A percentile compares a stretch with the other conserved stretches of the same genome.
phyloP scores from a whole-genome alignment of 2,888 invertebrate species.

The Tetranychus truncatus region DNA sequence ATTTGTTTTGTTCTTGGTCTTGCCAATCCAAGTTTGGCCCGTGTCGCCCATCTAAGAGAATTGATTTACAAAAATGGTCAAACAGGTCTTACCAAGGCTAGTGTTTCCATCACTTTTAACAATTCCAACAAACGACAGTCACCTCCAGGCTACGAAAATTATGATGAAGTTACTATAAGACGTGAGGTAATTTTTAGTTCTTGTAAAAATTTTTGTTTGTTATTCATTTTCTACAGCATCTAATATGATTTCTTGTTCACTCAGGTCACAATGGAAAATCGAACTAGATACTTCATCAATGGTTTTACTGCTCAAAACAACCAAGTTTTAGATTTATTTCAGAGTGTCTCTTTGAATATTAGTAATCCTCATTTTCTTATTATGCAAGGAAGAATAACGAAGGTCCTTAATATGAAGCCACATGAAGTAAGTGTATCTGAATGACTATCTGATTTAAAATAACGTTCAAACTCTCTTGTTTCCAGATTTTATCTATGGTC shows the following conservation, averaged over 20 bases:
- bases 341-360: conserved; percentile 87
- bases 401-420: conserved; percentile 97
- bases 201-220: not conserved
- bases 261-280: conserved; percentile 31
- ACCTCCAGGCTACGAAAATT: conserved; percentile 76
- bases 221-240: not conserved
- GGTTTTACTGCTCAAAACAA: conserved; percentile 75
- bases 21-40: conserved; percentile 45
- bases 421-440: conserved; percentile 48
- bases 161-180: conserved; percentile 75
- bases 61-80: conserved; percentile 95
- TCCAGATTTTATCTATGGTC: conserved; percentile 79
- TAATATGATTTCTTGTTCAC: not conserved
- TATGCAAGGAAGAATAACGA: conserved; percentile 97
- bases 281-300: conserved; percentile 82
- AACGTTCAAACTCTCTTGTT: not conserved
- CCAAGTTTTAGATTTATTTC: conserved; percentile 78
- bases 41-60: conserved; percentile 74
- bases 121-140: conserved; percentile 60
- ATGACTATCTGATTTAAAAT: not conserved
- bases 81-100: conserved; percentile 82
- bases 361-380: conserved; percentile 98
- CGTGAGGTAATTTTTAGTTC: conserved; percentile 47
- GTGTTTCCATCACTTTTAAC: conserved; percentile 86
- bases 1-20: conserved; percentile 87